phyloP scores from a whole-genome alignment of 2,113 vertebrate genomes.

The Actenoides hombroni region DNA sequence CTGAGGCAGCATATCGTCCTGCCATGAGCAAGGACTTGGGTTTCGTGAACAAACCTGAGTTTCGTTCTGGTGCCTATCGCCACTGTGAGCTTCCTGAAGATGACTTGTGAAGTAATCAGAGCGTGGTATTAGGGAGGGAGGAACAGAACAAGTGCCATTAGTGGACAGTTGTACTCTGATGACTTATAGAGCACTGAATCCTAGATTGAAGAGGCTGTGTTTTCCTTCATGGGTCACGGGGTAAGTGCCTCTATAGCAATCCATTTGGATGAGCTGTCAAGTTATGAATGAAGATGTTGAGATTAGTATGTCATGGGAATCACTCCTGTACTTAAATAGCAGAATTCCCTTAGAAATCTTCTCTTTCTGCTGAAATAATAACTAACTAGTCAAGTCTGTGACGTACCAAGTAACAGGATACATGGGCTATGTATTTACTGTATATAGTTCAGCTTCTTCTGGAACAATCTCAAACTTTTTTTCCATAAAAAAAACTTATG shows the following conservation, averaged over 20 bases:
- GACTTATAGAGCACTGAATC: not conserved
- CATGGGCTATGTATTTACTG: not conserved
- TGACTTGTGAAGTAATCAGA: not conserved
- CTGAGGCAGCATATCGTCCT: slow-evolving; percentile 9
- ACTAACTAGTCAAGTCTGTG: not conserved
- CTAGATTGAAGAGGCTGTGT: not conserved
- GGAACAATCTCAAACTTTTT: not conserved
- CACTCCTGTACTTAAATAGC: not conserved
- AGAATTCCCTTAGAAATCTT: not conserved
- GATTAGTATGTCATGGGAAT: not conserved
- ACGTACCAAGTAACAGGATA: not conserved
- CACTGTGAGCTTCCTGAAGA: not conserved
- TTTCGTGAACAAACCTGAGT: not conserved
- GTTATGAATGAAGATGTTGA: not conserved
- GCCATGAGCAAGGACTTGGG: not conserved
- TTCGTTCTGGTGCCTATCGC: fast-evolving
- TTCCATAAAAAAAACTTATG: not conserved
- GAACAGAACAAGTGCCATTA: not conserved
- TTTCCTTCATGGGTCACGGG: slow-evolving; percentile 43
- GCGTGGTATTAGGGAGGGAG: not conserved
- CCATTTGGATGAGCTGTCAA: not conserved
- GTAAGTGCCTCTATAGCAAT: slow-evolving; percentile 16
- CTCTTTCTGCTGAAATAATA: not conserved
- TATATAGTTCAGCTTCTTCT: not conserved
- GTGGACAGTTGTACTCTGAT: not conserved